These are phyloP conservation scores for Xenopus laevis DNA, from an alignment of 2,113 vertebrate species.

Conservation along the genomic window DNA sequence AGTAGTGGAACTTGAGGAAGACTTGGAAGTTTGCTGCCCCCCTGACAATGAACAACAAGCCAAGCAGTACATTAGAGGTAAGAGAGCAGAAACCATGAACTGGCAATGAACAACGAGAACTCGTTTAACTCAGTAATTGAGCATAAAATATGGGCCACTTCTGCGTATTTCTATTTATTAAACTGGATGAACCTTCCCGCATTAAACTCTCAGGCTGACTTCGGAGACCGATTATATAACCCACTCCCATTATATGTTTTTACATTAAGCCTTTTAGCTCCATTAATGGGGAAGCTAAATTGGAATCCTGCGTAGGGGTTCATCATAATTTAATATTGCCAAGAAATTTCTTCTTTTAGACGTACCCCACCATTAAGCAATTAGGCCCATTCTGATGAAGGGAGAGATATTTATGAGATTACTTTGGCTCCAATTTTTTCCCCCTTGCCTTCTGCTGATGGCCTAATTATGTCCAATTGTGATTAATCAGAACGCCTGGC, in stretches of 20 bases:
- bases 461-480: conserved; percentile 24
- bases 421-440: conserved; percentile 21
- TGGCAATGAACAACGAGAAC: too few relatives aligned
- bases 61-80: too few relatives aligned
- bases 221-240: conserved; percentile 7
- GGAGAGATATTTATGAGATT: conserved; percentile 12
- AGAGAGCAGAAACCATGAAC: too few relatives aligned
- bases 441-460: conserved; percentile 1
- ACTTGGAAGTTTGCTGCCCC: too few relatives aligned
- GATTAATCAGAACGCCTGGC: conserved; percentile 3
- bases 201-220: not conserved
- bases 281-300: conserved; percentile 9
- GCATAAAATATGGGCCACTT: too few relatives aligned
- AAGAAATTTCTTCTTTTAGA: too few relatives aligned
- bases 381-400: conserved; percentile 15
- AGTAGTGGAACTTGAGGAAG: too few relatives aligned
- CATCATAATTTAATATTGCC: too few relatives aligned
- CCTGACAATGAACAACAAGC: too few relatives aligned
- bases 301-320: conserved; percentile 1
- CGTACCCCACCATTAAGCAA: conserved; percentile 7
- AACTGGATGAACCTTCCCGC: not conserved
- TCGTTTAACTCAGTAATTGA: too few relatives aligned
- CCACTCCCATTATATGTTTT: conserved; percentile 8
- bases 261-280: not conserved
- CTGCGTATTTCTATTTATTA: not conserved